These are phyloP conservation scores for Agrilus biguttatus DNA, from an alignment of 2,888 invertebrate genomes.

Conservation along the genomic window DNA sequence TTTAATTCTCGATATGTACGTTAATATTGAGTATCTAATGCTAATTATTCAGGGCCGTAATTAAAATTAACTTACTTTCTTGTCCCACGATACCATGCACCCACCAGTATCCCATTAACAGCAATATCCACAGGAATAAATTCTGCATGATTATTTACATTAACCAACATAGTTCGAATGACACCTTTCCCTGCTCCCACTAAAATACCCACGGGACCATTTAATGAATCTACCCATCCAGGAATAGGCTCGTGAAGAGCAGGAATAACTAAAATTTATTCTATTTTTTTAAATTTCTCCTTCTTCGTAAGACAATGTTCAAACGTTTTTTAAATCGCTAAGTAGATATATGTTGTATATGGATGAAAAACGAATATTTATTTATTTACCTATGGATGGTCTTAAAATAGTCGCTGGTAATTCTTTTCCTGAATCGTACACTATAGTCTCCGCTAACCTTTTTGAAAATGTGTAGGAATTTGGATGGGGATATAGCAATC, in stretches of 20 bases:
- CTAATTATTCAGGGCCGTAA: too few relatives aligned
- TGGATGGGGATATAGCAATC: slow-evolving; percentile 55
- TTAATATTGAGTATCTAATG: too few relatives aligned
- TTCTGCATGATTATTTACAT: slow-evolving; percentile 41
- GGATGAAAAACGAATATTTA: too few relatives aligned
- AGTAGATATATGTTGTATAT: too few relatives aligned
- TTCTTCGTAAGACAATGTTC: background rate
- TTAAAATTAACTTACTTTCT: background rate
- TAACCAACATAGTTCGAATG: slow-evolving; percentile 62
- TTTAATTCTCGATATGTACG: too few relatives aligned
- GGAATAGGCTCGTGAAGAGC: slow-evolving; percentile 53
- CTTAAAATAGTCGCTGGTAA: slow-evolving; percentile 71
- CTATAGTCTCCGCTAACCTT: slow-evolving; percentile 66
- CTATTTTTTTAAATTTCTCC: too few relatives aligned
- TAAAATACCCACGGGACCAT: slow-evolving; percentile 68
- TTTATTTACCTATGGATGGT: slow-evolving; percentile 67
- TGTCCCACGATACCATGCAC: slow-evolving; percentile 45
- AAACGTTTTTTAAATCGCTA: too few relatives aligned
- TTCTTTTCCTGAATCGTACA: slow-evolving; percentile 48
- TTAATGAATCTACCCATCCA: slow-evolving; percentile 77
- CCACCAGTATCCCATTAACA: slow-evolving; percentile 57
- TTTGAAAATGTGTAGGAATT: slow-evolving; percentile 91
- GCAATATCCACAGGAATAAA: slow-evolving; percentile 58
- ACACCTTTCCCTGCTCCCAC: slow-evolving; percentile 61
- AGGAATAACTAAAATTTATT: slow-evolving; percentile 54